Conservation (phyloP, 1,140 invertebrate species). For the Spodoptera litura region DNA sequence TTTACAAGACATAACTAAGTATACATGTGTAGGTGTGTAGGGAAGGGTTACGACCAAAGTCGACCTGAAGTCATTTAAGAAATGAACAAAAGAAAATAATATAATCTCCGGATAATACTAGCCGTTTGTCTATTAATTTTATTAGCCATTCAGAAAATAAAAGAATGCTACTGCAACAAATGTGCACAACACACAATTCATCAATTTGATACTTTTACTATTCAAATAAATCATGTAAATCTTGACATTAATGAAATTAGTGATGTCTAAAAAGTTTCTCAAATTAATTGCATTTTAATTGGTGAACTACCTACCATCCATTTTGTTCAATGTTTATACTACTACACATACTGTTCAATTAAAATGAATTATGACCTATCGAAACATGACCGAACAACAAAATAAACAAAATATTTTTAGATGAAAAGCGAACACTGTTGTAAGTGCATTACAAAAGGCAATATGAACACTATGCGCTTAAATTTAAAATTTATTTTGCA, state of each 20-base stretch:
- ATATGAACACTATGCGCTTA: slow-evolving; percentile 59
- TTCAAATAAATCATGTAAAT: neutral
- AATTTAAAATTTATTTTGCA: slow-evolving; percentile 66
- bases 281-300: slow-evolving; percentile 5
- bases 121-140: too few relatives aligned
- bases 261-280: neutral
- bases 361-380: slow-evolving; percentile 26
- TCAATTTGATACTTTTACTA: neutral
- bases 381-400: slow-evolving; percentile 33
- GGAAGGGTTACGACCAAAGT: neutral
- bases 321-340: slow-evolving; percentile 8
- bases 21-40: slow-evolving; percentile 17
- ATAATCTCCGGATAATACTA: too few relatives aligned
- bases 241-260: neutral
- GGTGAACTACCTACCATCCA: neutral
- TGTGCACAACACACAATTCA: neutral
- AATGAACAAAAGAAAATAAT: too few relatives aligned
- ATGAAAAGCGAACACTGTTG: slow-evolving; percentile 14
- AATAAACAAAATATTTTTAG: slow-evolving; percentile 39
- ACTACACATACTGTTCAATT: slow-evolving; percentile 6
- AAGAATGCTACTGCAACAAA: too few relatives aligned
- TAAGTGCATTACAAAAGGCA: slow-evolving; percentile 1
- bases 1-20: slow-evolving; percentile 41
- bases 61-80: neutral
- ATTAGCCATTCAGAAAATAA: too few relatives aligned